phyloP scores from a whole-genome alignment of 2,113 vertebrate genomes.

The Bucco capensis region DNA sequence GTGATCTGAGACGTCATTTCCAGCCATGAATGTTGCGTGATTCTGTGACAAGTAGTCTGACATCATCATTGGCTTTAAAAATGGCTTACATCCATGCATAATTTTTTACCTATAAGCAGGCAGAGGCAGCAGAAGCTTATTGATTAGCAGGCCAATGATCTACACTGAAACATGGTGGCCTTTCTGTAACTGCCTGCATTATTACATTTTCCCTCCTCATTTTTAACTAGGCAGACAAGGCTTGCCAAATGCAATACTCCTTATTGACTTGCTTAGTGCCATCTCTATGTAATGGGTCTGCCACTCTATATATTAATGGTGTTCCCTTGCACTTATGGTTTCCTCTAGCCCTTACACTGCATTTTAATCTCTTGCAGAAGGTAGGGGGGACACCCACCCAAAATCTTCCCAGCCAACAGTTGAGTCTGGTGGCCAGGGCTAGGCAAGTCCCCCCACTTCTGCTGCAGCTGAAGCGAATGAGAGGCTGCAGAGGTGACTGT shows the following conservation, averaged over 20 bases:
- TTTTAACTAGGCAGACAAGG: neutral
- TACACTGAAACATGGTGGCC: neutral
- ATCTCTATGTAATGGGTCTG: neutral
- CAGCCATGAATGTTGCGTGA: no score
- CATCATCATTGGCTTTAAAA: neutral
- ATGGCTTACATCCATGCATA: neutral
- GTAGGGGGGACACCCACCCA: neutral
- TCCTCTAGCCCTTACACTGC: neutral
- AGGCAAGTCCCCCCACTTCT: neutral
- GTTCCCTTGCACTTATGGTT: rapidly evolving
- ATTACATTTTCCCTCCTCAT: neutral
- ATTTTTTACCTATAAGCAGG: neutral
- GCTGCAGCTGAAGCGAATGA: neutral
- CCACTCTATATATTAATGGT: neutral
- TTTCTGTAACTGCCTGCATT: neutral
- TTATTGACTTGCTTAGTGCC: neutral
- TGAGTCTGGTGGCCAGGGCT: rapidly evolving
- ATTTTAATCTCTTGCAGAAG: neutral
- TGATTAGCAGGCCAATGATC: neutral
- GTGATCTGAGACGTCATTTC: no score
- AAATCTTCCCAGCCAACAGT: neutral
- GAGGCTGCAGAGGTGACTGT: rapidly evolving
- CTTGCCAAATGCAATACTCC: neutral
- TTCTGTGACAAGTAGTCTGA: neutral
- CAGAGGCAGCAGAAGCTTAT: neutral